phyloP scores from a whole-genome alignment of 2,113 vertebrate genomes.

The Elephantulus edwardii region DNA sequence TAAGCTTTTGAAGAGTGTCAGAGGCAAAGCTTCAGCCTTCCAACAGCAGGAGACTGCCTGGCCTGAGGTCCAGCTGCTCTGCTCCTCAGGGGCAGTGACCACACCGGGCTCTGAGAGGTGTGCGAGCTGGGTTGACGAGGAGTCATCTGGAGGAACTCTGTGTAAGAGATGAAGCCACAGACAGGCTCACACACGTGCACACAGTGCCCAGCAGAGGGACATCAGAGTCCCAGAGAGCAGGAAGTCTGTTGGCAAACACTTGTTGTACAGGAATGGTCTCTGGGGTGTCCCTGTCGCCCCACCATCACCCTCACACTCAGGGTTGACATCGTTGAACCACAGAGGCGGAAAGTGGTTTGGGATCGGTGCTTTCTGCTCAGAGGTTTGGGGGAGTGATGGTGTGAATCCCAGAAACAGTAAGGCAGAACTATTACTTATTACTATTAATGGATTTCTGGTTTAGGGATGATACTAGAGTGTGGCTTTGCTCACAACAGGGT shows the following conservation, averaged over 20 bases:
- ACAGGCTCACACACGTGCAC: background rate
- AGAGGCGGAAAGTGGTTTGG: background rate
- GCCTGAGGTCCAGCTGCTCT: no score
- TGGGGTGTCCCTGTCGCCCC: background rate
- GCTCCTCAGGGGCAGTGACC: background rate
- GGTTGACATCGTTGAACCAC: background rate
- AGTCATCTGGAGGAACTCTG: background rate
- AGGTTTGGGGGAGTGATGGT: background rate
- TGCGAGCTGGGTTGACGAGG: background rate
- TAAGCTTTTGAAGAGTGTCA: background rate
- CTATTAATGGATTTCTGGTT: background rate
- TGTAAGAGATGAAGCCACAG: background rate
- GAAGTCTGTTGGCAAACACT: background rate
- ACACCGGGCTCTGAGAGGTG: background rate
- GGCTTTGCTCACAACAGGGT: no score
- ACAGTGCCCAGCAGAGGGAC: background rate
- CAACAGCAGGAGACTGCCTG: background rate
- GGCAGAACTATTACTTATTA: background rate
- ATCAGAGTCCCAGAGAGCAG: background rate
- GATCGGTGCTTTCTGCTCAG: background rate
- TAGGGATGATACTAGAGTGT: no score
- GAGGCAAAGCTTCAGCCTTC: background rate
- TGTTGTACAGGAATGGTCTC: background rate
- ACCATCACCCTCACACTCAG: background rate
- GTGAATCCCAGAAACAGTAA: background rate